Conservation (phyloP, 2,888 invertebrate genomes). For the Pseudanteris insignis region DNA sequence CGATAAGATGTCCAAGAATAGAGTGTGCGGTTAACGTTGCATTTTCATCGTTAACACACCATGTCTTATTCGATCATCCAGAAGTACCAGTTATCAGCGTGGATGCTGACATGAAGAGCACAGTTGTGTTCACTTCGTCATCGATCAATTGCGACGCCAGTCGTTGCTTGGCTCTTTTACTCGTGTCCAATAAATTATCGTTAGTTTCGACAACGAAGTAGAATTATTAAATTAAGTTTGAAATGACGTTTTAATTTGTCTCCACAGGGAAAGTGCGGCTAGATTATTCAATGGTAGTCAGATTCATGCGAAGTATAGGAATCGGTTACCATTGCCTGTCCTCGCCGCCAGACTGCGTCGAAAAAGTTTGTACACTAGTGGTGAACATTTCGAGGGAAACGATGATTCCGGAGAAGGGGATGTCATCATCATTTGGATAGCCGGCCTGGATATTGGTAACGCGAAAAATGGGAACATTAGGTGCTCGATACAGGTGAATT, state of each 20-base stretch:
- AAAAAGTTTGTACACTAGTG: conserved; percentile 41
- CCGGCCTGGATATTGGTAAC: conserved; percentile 58
- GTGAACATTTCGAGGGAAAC: conserved; percentile 47
- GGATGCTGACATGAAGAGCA: conserved; percentile 59
- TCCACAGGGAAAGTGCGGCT: conserved; percentile 54
- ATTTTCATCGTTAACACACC: conserved; percentile 68
- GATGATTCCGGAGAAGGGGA: conserved; percentile 51
- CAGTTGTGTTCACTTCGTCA: conserved; percentile 57
- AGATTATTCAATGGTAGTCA: conserved; percentile 59
- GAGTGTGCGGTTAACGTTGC: conserved; percentile 69
- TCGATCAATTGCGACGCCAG: conserved; percentile 56
- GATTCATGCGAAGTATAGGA: conserved; percentile 58
- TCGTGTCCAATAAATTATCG: conserved; percentile 62
- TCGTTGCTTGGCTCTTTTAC: conserved; percentile 59
- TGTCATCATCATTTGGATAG: conserved; percentile 61
- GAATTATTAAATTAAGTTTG: no score
- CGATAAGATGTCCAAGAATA: conserved; percentile 69
- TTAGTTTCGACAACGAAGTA: no score
- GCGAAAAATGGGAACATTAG: conserved; percentile 50
- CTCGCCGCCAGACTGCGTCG: conserved; percentile 57
- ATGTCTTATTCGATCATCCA: conserved; percentile 71
- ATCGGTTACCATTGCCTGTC: conserved; percentile 59
- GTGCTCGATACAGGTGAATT: conserved; percentile 60
- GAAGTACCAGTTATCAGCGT: conserved; percentile 65
- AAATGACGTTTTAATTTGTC: no score